Percentiles rank a stretch among this genome's conserved stretches.
Evolutionary conservation across 2,888 invertebrate species (phyloP).

Genomic region (Drosophila fungiperda): DNA sequence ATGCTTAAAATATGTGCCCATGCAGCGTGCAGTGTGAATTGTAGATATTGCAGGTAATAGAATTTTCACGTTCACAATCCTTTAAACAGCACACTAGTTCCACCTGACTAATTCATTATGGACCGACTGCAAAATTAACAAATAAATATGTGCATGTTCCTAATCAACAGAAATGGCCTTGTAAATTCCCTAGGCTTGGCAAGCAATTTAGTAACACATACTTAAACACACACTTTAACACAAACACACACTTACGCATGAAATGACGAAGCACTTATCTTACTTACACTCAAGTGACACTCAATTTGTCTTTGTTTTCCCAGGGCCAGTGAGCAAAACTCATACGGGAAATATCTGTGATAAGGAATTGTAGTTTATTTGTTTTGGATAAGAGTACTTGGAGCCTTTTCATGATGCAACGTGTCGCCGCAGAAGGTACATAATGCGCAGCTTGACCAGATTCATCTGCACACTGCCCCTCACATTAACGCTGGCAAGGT

Average conservation of each 20-base stretch:
- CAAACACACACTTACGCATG: slow-evolving; percentile 2
- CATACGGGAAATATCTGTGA: slow-evolving; percentile 18
- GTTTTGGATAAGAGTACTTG: slow-evolving; percentile 40
- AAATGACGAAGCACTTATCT: slow-evolving; percentile 48
- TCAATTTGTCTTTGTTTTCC: slow-evolving; percentile 66
- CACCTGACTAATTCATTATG: neutral
- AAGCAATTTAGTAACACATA: slow-evolving; percentile 22
- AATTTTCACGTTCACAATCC: no score
- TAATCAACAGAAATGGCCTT: slow-evolving; percentile 66
- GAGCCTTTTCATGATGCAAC: slow-evolving; percentile 44
- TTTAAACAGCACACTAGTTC: neutral
- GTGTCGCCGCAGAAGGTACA: slow-evolving; percentile 71
- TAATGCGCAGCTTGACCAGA: slow-evolving; percentile 77
- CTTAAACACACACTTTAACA: neutral
- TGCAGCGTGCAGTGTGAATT: neutral
- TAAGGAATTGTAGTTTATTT: slow-evolving; percentile 57
- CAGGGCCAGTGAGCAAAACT: slow-evolving; percentile 21
- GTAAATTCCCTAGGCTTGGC: slow-evolving; percentile 20
- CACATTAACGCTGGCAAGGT: slow-evolving; percentile 77
- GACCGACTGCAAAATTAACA: neutral
- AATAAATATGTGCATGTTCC: slow-evolving; percentile 55
- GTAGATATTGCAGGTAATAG: neutral
- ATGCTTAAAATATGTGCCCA: no score
- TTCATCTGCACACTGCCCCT: slow-evolving; percentile 77
- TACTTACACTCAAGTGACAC: slow-evolving; percentile 63